These are phyloP conservation scores for Notoglanidium macrostoma DNA, from an alignment of 2,797 vertebrate genomes.

Conservation along the genomic window DNA sequence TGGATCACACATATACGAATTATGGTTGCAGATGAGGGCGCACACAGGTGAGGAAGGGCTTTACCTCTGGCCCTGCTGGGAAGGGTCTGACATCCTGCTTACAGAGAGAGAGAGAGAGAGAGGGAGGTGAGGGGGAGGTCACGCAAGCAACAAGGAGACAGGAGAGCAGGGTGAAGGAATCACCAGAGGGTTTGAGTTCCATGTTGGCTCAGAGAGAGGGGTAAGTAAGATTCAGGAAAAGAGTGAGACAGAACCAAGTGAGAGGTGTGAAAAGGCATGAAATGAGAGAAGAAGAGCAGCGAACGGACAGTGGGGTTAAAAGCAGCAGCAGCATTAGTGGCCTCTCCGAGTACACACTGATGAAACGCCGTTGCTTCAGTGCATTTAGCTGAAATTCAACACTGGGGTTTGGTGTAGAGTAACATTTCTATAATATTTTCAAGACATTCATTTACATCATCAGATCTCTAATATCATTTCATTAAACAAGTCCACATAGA, in stretches of 20 bases:
- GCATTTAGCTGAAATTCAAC: neutral
- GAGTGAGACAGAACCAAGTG: constrained; percentile 11
- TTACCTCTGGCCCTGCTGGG: constrained; percentile 91
- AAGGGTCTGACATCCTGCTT: constrained; percentile 93
- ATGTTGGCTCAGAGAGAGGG: constrained; percentile 67
- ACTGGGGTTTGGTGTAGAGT: neutral
- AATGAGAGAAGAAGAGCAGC: constrained; percentile 29
- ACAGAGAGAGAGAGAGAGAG: constrained; percentile 72
- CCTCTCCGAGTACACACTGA: neutral
- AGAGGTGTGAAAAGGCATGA: constrained; percentile 14
- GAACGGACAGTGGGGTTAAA: constrained; percentile 32
- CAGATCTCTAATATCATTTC: neutral
- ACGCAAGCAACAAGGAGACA: constrained; percentile 40
- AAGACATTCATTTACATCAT: neutral
- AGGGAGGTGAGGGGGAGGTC: constrained; percentile 56
- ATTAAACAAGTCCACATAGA: neutral
- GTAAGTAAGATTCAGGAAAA: constrained; percentile 50
- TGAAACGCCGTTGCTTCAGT: neutral
- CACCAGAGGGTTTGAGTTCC: constrained; percentile 16
- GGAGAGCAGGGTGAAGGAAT: constrained; percentile 22
- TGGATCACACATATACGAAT: constrained; percentile 14
- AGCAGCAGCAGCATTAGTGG: constrained; percentile 29
- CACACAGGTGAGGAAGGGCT: constrained; percentile 55
- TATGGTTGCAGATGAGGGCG: constrained; percentile 26
- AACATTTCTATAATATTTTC: neutral